phyloP scores from a whole-genome alignment of 2,797 vertebrate genomes.

The Triplophysa yarkandensis region DNA sequence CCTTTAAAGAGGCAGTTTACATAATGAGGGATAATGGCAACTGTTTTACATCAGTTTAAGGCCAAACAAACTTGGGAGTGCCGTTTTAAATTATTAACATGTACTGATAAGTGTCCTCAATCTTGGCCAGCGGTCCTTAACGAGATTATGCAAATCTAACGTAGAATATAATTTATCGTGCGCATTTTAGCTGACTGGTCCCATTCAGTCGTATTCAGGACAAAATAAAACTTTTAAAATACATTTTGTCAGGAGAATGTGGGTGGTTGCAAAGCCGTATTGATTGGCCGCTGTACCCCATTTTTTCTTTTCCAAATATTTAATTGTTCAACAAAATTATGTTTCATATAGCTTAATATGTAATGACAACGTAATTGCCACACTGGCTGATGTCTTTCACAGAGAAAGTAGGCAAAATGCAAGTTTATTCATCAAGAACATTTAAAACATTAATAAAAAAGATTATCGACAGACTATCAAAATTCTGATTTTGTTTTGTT shows the following conservation, averaged over 20 bases:
- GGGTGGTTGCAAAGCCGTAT: background rate
- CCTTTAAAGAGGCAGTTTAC: background rate
- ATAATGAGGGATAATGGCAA: conserved; percentile 7
- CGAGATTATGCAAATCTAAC: background rate
- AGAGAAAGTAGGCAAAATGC: no score
- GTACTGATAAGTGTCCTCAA: background rate
- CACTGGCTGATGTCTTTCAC: no score
- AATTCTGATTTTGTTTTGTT: no score
- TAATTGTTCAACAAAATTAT: background rate
- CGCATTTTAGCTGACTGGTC: no score
- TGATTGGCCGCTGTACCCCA: background rate
- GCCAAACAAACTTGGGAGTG: background rate
- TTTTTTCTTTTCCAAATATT: background rate
- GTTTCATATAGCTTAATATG: background rate
- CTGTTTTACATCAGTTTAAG: background rate
- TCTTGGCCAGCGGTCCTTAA: background rate
- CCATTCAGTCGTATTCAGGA: background rate
- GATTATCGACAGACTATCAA: no score
- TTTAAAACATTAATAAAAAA: no score
- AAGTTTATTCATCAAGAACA: no score
- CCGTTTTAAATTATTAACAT: background rate
- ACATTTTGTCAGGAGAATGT: background rate
- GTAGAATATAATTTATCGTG: background rate
- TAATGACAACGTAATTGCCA: no score
- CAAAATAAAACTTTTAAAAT: background rate